phyloP scores from a whole-genome alignment of 2,113 vertebrate genomes.

The Bos indicus region DNA sequence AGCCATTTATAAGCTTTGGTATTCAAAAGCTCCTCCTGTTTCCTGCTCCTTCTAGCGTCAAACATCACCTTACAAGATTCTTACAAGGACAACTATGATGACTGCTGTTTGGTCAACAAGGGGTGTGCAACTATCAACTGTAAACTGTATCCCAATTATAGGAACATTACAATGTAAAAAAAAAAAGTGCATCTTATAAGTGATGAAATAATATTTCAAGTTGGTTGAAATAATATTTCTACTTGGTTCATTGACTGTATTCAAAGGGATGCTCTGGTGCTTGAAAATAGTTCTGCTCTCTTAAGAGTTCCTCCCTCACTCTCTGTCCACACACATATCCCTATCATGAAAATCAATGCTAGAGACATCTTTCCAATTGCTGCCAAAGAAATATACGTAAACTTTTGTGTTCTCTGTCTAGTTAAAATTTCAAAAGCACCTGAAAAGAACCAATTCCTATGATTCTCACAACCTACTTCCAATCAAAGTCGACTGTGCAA shows the following conservation, averaged over 20 bases:
- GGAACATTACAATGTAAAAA: not conserved
- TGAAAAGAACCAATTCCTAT: not conserved
- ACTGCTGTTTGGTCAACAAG: not conserved
- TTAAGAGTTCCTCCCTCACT: not conserved
- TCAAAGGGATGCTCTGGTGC: not conserved
- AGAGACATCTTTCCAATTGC: not conserved
- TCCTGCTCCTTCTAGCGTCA: not conserved
- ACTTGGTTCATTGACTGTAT: not conserved
- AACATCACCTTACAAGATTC: not conserved
- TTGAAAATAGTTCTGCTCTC: not conserved
- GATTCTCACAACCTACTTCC: not conserved
- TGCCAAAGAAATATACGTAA: not conserved
- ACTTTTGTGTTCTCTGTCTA: not conserved
- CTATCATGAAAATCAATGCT: not conserved
- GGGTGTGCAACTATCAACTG: not conserved
- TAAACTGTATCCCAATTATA: not conserved
- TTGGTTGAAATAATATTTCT: not conserved
- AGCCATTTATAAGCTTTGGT: not conserved
- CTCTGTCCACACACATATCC: not conserved
- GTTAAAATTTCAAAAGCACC: not conserved
- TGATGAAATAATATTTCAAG: not conserved
- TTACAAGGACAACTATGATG: not conserved
- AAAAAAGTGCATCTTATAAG: not conserved
- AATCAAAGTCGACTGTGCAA: not conserved
- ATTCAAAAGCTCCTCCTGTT: not conserved